These are phyloP conservation scores for Gymnorhina tibicen DNA, from an alignment of 2,113 vertebrate species.

Conservation along the genomic window DNA sequence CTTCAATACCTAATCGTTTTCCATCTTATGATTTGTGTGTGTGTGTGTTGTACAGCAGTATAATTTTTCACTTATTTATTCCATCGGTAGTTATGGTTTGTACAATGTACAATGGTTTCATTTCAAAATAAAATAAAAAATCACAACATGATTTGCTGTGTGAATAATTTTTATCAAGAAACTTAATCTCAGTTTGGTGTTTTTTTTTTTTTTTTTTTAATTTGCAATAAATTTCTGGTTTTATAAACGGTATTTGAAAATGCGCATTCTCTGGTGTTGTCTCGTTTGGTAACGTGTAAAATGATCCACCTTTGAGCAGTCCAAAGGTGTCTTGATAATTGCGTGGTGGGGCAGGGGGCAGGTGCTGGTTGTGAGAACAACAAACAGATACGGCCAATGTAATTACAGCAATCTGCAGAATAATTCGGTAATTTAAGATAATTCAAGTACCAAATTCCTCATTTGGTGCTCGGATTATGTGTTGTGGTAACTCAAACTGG, in stretches of 20 bases:
- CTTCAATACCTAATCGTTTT: slow-evolving; percentile 72
- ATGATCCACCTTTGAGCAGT: not conserved
- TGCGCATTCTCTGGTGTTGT: not conserved
- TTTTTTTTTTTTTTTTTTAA: not conserved
- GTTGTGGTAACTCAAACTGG: not conserved
- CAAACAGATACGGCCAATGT: not conserved
- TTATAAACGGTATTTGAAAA: not conserved
- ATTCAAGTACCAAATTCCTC: not conserved
- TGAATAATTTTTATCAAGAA: slow-evolving; percentile 35
- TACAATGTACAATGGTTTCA: slow-evolving; percentile 90
- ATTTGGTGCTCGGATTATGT: accelerated
- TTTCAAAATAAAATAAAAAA: slow-evolving; percentile 81
- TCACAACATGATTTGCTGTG: slow-evolving; percentile 60
- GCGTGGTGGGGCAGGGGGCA: not conserved
- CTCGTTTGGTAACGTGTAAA: not conserved
- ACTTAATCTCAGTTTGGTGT: not conserved
- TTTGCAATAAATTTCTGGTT: slow-evolving; percentile 18
- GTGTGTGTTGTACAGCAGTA: slow-evolving; percentile 91
- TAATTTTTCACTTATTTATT: slow-evolving; percentile 99
- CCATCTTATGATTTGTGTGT: slow-evolving; percentile 78
- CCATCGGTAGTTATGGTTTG: slow-evolving; percentile 96
- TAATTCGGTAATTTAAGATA: not conserved
- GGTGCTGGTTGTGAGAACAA: not conserved
- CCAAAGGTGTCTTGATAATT: not conserved
- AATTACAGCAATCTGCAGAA: not conserved